Evolutionary conservation across 2,888 invertebrate species (phyloP).

Genomic region (Monopis laevigella): DNA sequence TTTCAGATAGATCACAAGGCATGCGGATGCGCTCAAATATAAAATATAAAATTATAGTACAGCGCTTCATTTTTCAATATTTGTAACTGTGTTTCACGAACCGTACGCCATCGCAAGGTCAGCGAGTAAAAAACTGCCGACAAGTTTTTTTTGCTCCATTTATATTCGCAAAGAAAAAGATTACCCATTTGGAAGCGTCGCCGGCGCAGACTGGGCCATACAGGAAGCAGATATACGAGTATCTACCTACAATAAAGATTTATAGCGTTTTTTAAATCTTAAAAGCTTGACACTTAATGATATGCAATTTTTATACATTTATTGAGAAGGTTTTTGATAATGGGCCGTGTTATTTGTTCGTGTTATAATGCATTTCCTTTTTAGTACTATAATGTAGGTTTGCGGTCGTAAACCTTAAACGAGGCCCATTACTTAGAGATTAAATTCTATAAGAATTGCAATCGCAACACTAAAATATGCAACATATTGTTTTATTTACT

Average conservation of each 20-base stretch:
- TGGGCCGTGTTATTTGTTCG: too few relatives aligned
- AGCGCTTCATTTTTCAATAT: slow-evolving; percentile 30
- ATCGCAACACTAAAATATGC: too few relatives aligned
- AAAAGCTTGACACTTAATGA: slow-evolving; percentile 23
- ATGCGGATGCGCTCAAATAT: slow-evolving; percentile 9
- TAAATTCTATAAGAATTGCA: too few relatives aligned
- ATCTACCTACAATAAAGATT: slow-evolving; percentile 42
- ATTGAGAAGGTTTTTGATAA: too few relatives aligned
- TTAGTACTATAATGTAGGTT: too few relatives aligned
- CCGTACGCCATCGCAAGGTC: slow-evolving; percentile 61
- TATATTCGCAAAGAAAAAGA: slow-evolving; percentile 52
- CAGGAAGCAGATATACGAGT: slow-evolving; percentile 46
- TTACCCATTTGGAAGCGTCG: slow-evolving; percentile 59
- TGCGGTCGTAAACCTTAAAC: too few relatives aligned
- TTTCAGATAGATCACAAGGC: slow-evolving; percentile 7
- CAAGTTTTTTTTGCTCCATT: slow-evolving; percentile 62
- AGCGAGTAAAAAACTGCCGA: slow-evolving; percentile 44
- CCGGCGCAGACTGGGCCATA: slow-evolving; percentile 41
- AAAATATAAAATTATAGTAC: slow-evolving; percentile 5
- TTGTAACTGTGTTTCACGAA: slow-evolving; percentile 48
- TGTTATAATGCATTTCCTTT: too few relatives aligned
- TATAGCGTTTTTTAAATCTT: slow-evolving; percentile 46
- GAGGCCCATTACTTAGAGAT: too few relatives aligned
- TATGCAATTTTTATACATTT: slow-evolving; percentile 5
- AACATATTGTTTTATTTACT: too few relatives aligned